Evolutionary conservation across 2,797 vertebrate species (phyloP).

Genomic region (Salarias fasciatus): DNA sequence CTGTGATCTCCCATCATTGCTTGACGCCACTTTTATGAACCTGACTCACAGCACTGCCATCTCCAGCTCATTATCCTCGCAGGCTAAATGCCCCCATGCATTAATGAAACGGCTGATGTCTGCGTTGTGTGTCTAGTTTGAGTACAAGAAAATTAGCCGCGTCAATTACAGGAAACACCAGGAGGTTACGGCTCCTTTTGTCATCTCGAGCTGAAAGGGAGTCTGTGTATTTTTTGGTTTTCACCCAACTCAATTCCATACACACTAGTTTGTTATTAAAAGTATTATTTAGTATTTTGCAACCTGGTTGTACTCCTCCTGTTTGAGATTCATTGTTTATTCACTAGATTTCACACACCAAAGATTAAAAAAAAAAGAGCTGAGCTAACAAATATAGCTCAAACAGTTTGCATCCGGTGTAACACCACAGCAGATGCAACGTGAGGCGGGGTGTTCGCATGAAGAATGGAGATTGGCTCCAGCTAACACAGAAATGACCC

Average conservation of each 20-base stretch:
- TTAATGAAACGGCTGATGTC: constrained; percentile 54
- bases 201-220: constrained; percentile 5
- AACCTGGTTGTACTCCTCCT: too few species aligned
- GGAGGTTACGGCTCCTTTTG: constrained; percentile 30
- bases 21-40: constrained; percentile 28
- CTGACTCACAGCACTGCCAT: constrained; percentile 28
- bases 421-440: constrained; percentile 4
- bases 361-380: neutral
- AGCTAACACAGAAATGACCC: constrained; percentile 31
- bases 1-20: neutral
- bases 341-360: too few species aligned
- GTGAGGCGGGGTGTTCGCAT: constrained; percentile 16
- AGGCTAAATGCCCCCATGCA: constrained; percentile 32
- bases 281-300: too few species aligned
- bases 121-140: constrained; percentile 30
- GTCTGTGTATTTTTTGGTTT: too few species aligned
- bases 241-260: too few species aligned
- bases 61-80: constrained; percentile 39
- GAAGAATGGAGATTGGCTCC: constrained; percentile 9
- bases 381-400: neutral
- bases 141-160: constrained; percentile 43
- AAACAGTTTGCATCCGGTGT: constrained; percentile 7
- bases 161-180: constrained; percentile 53
- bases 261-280: too few species aligned
- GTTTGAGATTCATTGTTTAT: too few species aligned